Conservation (phyloP, 1,140 invertebrate genomes). For the Zaprionus tsacasi region DNA sequence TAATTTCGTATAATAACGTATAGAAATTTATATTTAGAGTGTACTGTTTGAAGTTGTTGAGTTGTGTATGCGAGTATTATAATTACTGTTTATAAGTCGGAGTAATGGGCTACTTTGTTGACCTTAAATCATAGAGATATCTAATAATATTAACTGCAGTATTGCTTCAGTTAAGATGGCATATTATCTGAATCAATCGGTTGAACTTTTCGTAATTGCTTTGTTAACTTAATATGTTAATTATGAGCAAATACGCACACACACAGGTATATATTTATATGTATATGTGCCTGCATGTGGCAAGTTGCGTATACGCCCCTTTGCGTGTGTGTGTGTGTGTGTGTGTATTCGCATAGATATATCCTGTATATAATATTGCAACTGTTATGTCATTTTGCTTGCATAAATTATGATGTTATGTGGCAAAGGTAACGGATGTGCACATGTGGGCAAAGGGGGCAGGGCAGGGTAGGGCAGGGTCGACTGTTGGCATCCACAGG, state of each 20-base stretch:
- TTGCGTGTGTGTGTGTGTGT: neutral
- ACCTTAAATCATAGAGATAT: too few species aligned
- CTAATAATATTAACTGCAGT: neutral
- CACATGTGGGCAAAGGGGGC: slow-evolving; percentile 3
- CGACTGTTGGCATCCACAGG: slow-evolving; percentile 2
- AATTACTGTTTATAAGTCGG: too few species aligned
- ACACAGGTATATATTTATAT: neutral
- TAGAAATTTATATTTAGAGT: neutral
- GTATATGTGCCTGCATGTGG: slow-evolving; percentile 1
- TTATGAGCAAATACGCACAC: slow-evolving; percentile 7
- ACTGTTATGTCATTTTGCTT: slow-evolving; percentile 54
- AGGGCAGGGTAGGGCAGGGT: neutral
- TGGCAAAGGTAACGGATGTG: slow-evolving; percentile 45
- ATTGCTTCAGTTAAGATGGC: neutral
- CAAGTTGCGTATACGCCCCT: neutral
- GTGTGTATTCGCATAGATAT: slow-evolving; percentile 13
- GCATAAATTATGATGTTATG: slow-evolving; percentile 57
- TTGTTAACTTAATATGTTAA: slow-evolving; percentile 32
- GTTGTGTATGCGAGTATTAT: too few species aligned
- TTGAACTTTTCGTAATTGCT: slow-evolving; percentile 14
- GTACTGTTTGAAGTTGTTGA: neutral
- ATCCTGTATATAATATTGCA: slow-evolving; percentile 44
- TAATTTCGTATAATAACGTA: neutral
- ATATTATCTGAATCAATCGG: neutral
- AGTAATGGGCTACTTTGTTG: neutral